Base-by-base conservation (phyloP, 2,113 vertebrate species). In the Pachyramphus minor region DNA sequence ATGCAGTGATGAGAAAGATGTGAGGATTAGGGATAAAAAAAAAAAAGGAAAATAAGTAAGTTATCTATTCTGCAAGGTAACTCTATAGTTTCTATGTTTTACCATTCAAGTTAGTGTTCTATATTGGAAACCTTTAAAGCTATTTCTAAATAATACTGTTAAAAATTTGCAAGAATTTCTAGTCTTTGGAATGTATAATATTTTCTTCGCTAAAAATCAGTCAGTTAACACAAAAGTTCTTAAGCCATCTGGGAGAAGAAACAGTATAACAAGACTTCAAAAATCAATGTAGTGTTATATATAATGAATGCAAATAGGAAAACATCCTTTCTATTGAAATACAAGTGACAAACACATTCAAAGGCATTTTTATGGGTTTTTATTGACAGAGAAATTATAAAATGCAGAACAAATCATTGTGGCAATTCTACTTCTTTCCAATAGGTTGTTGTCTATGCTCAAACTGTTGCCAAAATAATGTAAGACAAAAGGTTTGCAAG, bases 341-440 rank as follows among this genome's bases (percentile, higher is more conserved):
- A 42, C 30, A 83, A 83, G 14, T 76, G 45, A 49, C 12, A 85
- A 75, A 73, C 66, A 39, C 16, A 73, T 76, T 93, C 49, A 87
- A 69, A 93, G 31, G 5, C 17, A n/a, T 91, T 62, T 85, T 19
- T 68, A 30, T 81, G 55, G 30, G 7, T 73, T 81, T 19, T 63
- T 68, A 74, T 14, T 77, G 28, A 28, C 19, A 58, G 23, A 81
- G 53, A 93, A 86, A 78, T 41, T 66, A 80, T 69, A 75, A 72
- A 97, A 95, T 78, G 60, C 79, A 96, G 45, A 81, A 71, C 31
- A 89, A 91, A 74, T 77, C 6, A 49, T 66, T 62, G 19, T n/a
- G 20, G 11, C 28, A 62, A 37, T 25, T 68, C 24, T 49, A 63
- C 9, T 37, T 5, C 31, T 71, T 47, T 78, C 44, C 31, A 55